These are phyloP conservation scores for Drosophila punjabiensis DNA, from an alignment of 1,140 invertebrate genomes.

Conservation along the genomic window DNA sequence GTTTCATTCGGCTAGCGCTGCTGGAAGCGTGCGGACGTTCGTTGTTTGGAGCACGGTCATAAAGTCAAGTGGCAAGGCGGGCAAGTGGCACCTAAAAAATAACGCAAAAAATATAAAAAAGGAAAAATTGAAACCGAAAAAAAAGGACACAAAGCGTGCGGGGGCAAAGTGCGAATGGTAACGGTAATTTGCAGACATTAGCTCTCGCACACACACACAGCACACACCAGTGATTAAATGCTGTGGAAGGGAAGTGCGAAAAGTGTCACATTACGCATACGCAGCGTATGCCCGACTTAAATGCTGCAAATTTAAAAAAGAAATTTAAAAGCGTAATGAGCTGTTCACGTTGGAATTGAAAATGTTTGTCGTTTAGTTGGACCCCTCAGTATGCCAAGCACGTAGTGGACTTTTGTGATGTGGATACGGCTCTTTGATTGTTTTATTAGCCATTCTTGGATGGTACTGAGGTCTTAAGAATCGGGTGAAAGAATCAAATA, in stretches of 20 bases:
- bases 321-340: slow-evolving; percentile 59
- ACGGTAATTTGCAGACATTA: slow-evolving; percentile 80
- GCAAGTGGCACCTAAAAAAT: slow-evolving; percentile 49
- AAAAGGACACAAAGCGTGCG: slow-evolving; percentile 32
- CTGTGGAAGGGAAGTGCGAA: slow-evolving; percentile 27
- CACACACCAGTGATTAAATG: slow-evolving; percentile 63
- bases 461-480: neutral
- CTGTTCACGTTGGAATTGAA: slow-evolving; percentile 36
- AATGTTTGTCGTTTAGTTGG: slow-evolving; percentile 36
- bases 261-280: slow-evolving; percentile 72
- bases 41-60: slow-evolving; percentile 59
- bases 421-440: slow-evolving; percentile 45
- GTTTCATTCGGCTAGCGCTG: slow-evolving; percentile 73
- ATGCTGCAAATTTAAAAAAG: slow-evolving; percentile 50
- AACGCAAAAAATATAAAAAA: slow-evolving; percentile 33
- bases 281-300: slow-evolving; percentile 60
- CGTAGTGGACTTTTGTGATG: slow-evolving; percentile 46
- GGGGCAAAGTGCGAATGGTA: slow-evolving; percentile 53
- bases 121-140: slow-evolving; percentile 37
- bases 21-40: slow-evolving; percentile 75
- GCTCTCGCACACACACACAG: slow-evolving; percentile 42
- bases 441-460: slow-evolving; percentile 58
- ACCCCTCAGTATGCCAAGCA: slow-evolving; percentile 33
- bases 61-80: slow-evolving; percentile 52
- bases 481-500: neutral